Conservation (phyloP, 2,888 invertebrate genomes). For the Bembecia ichneumoniformis region DNA sequence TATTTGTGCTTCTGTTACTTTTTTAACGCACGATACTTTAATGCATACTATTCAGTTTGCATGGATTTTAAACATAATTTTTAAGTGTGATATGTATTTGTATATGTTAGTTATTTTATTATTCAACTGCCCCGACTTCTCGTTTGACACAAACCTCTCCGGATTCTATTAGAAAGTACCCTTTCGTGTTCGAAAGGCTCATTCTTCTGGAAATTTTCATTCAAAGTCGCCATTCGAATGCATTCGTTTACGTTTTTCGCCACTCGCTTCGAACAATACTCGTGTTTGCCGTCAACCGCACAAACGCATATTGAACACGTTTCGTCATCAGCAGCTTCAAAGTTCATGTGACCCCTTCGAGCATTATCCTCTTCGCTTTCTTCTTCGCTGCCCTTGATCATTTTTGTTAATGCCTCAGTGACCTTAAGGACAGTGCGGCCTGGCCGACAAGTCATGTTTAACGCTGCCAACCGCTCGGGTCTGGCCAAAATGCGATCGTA, state of each 20-base stretch:
- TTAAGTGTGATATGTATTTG: neutral
- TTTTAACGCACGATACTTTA: too few relatives aligned
- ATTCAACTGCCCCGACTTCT: conserved; percentile 21
- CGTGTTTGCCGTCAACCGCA: conserved; percentile 37
- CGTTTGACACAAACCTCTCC: conserved; percentile 5
- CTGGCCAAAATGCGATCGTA: conserved; percentile 28
- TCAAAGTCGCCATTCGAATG: conserved; percentile 24
- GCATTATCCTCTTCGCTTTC: conserved; percentile 3
- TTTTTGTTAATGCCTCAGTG: neutral
- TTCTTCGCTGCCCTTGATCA: neutral
- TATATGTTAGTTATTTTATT: conserved; percentile 5
- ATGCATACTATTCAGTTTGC: neutral
- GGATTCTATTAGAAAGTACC: conserved; percentile 17
- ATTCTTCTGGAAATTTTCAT: conserved; percentile 17
- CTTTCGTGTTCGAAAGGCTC: conserved; percentile 33
- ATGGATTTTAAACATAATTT: neutral
- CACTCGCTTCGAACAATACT: conserved; percentile 43
- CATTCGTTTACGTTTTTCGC: conserved; percentile 52
- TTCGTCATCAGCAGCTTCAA: conserved; percentile 23
- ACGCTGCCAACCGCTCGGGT: conserved; percentile 11
- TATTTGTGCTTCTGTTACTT: too few relatives aligned
- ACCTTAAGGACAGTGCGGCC: conserved; percentile 43
- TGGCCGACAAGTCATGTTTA: conserved; percentile 38
- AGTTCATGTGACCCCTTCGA: conserved; percentile 34
- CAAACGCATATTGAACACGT: conserved; percentile 48